These are phyloP conservation scores for Pocillopora meandrina DNA, from an alignment of 92 coral and sea anemone genomes.

Conservation along the genomic window DNA sequence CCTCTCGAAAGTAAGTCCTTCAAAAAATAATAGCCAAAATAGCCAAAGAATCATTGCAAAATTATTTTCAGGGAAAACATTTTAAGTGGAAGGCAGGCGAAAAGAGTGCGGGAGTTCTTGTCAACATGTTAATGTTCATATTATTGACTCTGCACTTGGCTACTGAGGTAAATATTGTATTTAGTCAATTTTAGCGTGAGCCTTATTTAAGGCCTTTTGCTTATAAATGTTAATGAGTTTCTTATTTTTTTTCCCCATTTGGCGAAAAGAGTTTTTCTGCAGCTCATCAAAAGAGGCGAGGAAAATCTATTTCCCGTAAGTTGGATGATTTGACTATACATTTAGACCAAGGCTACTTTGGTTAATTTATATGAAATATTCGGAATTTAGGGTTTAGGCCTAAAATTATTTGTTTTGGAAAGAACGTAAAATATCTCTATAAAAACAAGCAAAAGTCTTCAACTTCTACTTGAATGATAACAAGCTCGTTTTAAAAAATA, in stretches of 20 bases:
- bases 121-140: constrained; percentile 3
- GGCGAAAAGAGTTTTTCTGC: constrained; percentile 2
- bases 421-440: background rate
- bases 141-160: constrained; percentile 9
- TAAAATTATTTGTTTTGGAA: background rate
- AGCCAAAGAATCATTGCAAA: background rate
- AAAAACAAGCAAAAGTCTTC: background rate
- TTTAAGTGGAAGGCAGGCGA: background rate
- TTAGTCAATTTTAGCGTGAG: background rate
- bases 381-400: no score
- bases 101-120: constrained; percentile 2
- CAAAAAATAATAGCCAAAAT: background rate
- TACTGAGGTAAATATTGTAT: constrained; percentile 19
- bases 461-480: background rate
- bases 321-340: constrained; percentile 12
- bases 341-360: background rate
- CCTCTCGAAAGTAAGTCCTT: background rate
- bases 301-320: constrained; percentile 5
- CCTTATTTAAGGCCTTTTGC: background rate
- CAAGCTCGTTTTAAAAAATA: background rate
- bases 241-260: constrained; percentile 5
- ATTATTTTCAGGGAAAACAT: background rate
- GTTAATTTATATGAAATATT: background rate
- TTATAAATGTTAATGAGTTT: background rate
- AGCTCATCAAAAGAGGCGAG: background rate